phyloP scores from a whole-genome alignment of 2,797 vertebrate species.

The Aphelocoma californica region DNA sequence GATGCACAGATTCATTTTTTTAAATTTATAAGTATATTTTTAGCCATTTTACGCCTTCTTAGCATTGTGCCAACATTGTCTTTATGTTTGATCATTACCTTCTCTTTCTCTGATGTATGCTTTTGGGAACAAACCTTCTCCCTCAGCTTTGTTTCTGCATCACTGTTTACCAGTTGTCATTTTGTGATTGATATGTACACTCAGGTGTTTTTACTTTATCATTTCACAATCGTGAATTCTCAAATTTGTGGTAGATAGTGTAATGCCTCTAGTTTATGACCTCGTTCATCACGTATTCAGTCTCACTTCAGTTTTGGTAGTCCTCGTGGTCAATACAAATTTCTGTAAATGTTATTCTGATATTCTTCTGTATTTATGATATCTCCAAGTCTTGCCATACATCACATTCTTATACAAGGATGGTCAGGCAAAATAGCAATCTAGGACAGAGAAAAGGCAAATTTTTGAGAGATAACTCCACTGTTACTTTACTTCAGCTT shows the following conservation, averaged over 20 bases:
- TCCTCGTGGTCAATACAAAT: background rate
- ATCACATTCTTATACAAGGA: background rate
- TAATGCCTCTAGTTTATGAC: background rate
- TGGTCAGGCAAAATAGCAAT: background rate
- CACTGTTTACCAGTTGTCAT: slow-evolving; percentile 11
- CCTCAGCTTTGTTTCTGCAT: background rate
- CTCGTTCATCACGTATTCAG: background rate
- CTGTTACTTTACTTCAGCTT: background rate
- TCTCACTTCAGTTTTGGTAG: background rate
- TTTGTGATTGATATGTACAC: slow-evolving; percentile 24
- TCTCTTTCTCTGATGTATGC: background rate
- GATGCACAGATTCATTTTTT: background rate
- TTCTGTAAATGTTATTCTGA: background rate
- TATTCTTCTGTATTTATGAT: background rate
- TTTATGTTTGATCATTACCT: background rate
- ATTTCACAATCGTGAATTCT: background rate
- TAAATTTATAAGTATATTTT: background rate
- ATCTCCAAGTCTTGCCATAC: background rate
- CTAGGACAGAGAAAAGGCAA: background rate
- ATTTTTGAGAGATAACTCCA: background rate
- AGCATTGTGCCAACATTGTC: background rate
- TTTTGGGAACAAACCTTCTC: background rate
- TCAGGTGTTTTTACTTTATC: slow-evolving; percentile 41
- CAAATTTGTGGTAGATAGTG: background rate
- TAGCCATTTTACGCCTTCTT: background rate